Conservation (phyloP, 2,797 vertebrate species). For the Cephalopachus bancanus region DNA sequence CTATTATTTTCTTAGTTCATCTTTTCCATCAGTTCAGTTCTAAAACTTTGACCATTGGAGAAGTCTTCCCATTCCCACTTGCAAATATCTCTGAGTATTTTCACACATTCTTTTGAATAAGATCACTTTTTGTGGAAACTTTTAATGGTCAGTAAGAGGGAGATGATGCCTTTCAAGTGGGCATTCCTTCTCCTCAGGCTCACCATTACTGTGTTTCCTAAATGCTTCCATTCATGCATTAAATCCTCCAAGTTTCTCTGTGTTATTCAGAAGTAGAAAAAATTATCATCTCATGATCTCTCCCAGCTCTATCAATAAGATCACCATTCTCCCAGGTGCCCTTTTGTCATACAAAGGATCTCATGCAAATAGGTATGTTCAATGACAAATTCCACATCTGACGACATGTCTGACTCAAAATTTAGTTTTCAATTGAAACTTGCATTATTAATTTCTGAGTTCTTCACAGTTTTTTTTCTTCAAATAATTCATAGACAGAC, state of each 20-base stretch:
- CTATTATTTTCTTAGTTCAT: not conserved
- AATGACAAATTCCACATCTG: not conserved
- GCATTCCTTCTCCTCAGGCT: not conserved
- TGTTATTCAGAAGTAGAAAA: not conserved
- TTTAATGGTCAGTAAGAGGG: not conserved
- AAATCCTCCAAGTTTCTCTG: not conserved
- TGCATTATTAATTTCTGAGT: not conserved
- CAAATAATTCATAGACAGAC: not conserved
- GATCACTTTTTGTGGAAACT: not conserved
- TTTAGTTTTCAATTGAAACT: not conserved
- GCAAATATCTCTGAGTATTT: not conserved
- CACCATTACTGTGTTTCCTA: rapidly evolving
- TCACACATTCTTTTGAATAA: not conserved
- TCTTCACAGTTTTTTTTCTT: not conserved
- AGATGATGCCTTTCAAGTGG: not conserved
- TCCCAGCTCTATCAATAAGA: not conserved
- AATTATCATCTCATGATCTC: not conserved
- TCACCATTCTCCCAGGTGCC: not conserved
- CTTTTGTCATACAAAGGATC: not conserved
- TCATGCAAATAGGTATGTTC: not conserved
- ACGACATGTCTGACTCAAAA: not conserved
- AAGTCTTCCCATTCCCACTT: not conserved
- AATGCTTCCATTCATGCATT: not conserved
- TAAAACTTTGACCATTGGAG: not conserved
- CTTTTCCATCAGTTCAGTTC: not conserved